phyloP scores from a whole-genome alignment of 2,113 vertebrate genomes.

The Gobius niger region DNA sequence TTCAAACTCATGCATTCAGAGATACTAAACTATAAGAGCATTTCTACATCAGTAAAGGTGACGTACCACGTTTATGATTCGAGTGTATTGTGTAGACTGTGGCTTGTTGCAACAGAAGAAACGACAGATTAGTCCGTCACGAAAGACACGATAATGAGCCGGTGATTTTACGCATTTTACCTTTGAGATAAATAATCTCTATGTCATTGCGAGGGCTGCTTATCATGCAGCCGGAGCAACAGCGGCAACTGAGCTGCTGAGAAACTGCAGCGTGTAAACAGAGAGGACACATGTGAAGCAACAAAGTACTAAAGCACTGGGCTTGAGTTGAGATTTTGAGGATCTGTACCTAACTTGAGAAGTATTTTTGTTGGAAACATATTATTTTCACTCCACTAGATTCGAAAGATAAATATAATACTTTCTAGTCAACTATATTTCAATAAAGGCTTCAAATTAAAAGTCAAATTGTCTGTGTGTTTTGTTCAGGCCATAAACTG shows the following conservation, averaged over 20 bases:
- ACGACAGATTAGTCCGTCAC: neutral
- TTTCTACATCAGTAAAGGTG: neutral
- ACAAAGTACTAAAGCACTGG: too few species aligned
- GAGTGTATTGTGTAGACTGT: neutral
- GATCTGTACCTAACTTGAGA: too few species aligned
- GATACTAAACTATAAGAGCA: neutral
- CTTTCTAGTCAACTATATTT: too few species aligned
- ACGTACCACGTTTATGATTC: neutral
- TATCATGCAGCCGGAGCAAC: neutral
- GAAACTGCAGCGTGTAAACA: neutral
- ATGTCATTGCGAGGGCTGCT: neutral
- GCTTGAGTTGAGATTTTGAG: too few species aligned
- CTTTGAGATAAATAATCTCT: conserved; percentile 4
- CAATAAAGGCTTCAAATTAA: too few species aligned
- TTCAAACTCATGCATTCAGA: conserved; percentile 5
- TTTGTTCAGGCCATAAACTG: too few species aligned
- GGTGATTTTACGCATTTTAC: neutral
- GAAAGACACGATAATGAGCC: neutral
- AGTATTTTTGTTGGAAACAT: too few species aligned
- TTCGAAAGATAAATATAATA: too few species aligned
- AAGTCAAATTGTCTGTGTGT: too few species aligned
- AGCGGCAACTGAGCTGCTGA: neutral
- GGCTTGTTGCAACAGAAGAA: neutral
- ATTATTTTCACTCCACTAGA: too few species aligned
- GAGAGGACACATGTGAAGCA: neutral